Percentiles rank a stretch among this genome's conserved stretches.
phyloP scores from a whole-genome alignment of 2,113 vertebrate species.

The Stomatorhinus ivindoensis region DNA sequence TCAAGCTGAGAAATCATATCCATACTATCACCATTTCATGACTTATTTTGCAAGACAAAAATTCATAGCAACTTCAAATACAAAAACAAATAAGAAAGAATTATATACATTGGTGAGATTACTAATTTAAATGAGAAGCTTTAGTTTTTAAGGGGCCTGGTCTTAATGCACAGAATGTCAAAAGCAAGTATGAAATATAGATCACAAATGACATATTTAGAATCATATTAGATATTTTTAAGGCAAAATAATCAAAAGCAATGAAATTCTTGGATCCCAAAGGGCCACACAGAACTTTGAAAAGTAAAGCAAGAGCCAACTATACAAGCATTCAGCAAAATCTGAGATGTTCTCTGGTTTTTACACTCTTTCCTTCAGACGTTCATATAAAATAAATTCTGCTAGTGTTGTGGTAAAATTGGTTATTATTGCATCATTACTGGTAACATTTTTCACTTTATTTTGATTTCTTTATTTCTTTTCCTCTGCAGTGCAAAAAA shows the following conservation, averaged over 20 bases:
- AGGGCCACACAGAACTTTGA: not conserved
- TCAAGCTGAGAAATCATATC: not conserved
- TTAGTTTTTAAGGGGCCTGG: not conserved
- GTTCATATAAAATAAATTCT: not conserved
- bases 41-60: not conserved
- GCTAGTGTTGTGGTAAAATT: not conserved
- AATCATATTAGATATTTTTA: not conserved
- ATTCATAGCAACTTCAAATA: not conserved
- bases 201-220: not conserved
- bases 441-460: not conserved
- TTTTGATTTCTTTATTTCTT: not conserved
- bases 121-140: not conserved
- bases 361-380: not conserved
- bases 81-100: not conserved
- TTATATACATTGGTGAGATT: not conserved
- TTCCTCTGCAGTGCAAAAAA: not conserved
- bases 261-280: not conserved
- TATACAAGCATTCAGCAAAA: not conserved
- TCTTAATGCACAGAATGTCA: not conserved
- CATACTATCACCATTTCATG: not conserved
- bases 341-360: not conserved
- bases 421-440: not conserved
- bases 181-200: not conserved
- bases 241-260: not conserved
- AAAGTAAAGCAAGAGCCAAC: not conserved